Evolutionary conservation across 2,888 invertebrate species (phyloP).

Genomic region (Miltochrista miniata): DNA sequence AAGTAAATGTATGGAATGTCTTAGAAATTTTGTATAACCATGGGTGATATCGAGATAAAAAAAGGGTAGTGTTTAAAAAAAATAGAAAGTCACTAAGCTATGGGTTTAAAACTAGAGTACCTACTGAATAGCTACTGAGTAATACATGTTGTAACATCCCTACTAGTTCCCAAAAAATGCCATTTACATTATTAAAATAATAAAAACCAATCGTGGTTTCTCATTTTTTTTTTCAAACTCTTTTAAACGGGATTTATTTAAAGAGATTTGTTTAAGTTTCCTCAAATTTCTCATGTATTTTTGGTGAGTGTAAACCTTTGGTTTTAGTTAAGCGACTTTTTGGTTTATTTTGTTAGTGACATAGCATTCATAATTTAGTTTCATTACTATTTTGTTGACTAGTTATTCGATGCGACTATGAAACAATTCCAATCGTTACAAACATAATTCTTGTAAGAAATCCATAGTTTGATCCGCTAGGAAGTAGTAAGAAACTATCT

Average conservation of each 20-base stretch:
- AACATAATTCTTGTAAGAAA: no score
- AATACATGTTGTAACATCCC: not conserved
- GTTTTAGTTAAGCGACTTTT: slow-evolving; percentile 28
- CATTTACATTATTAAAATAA: slow-evolving; percentile 14
- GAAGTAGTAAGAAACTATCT: no score
- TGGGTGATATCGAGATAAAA: not conserved
- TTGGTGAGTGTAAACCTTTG: slow-evolving; percentile 27
- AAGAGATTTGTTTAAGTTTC: slow-evolving; percentile 34
- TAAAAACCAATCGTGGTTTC: not conserved
- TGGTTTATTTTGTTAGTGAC: slow-evolving; percentile 31
- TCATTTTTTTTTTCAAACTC: slow-evolving; percentile 19
- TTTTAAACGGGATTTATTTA: slow-evolving; percentile 7
- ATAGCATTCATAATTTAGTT: slow-evolving; percentile 28
- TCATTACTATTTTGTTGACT: slow-evolving; percentile 9
- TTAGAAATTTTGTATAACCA: no score
- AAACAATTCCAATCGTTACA: not conserved
- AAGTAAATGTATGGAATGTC: no score
- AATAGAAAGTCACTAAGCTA: not conserved
- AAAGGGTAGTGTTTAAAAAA: not conserved
- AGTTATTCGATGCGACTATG: slow-evolving; percentile 24
- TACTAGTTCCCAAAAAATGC: slow-evolving; percentile 4
- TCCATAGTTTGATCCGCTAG: no score
- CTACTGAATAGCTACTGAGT: no score
- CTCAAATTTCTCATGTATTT: slow-evolving; percentile 23
- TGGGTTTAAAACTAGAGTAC: no score